Evolutionary conservation across 1,140 invertebrate genomes (phyloP), one percentile per base, ranked within the genome.

Genomic region (Bathynomus jamesi): DNA sequence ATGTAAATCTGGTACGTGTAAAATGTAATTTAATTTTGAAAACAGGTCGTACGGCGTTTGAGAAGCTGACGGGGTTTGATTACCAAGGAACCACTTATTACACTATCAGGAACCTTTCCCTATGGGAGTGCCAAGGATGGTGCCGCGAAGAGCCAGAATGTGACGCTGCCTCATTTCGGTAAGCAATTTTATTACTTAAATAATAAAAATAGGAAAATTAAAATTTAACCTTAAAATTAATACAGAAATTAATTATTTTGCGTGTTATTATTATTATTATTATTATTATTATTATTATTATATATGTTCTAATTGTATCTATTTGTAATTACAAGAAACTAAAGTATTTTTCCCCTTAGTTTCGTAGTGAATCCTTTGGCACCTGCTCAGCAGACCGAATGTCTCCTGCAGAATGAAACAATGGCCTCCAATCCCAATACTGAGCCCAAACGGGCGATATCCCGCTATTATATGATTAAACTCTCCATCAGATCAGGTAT

Each of bases 91-190:
- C 89, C 30, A 93, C 91, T 7, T 96, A 96, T 81, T 95, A 94
- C 84, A 95, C 90, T 27, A 92, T 94, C 46, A 89, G 92, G 78
- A 96, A 96, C 82, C 85, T 96, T 28, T 93, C 93, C 7, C 83
- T 96, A n/a, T 94, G 94, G 85, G 93, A 96, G 83, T 96, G 94
- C 81, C 93, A 96, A 81, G 93, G 93, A 30, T 95, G 93, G 93
- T 96, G 94, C 81, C 83, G 92, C 70, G 92, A 95, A 80, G 93
- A 96, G 79, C 87, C 89, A 0, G 92, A 95, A 78, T 96, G 94
- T 80, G 91, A 92, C 78, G 92, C 93, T 1, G 92, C 91, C 0
- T 89, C 91, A 10, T 96, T 95, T 81, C 88, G 87, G n/a, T n/a
- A n/a, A n/a, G n/a, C n/a, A n/a, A n/a, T n/a, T n/a, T n/a, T n/a